A percentile compares a stretch with the other conserved stretches of the same genome.
Conservation (phyloP, 2,797 vertebrate genomes). For the Okamejei kenojei region DNA sequence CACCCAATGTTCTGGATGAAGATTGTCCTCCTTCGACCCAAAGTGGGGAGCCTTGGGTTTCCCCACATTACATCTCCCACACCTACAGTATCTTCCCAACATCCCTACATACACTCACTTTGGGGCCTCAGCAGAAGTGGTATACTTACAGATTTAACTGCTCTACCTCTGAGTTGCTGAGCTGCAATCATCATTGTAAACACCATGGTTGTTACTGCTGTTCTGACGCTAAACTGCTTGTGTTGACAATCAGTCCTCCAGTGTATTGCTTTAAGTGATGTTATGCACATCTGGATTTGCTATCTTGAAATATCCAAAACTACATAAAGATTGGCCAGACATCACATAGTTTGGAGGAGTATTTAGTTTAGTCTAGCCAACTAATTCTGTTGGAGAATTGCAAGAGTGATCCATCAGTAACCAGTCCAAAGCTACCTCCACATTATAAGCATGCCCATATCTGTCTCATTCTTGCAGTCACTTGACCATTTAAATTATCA, state of each 20-base stretch:
- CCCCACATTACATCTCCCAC: neutral
- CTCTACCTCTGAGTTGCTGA: neutral
- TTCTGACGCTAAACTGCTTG: neutral
- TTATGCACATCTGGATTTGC: neutral
- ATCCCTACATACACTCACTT: neutral
- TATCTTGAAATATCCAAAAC: neutral
- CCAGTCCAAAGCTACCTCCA: neutral
- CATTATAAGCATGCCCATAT: neutral
- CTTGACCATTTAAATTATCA: neutral
- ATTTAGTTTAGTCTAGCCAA: neutral
- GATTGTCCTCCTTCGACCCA: neutral
- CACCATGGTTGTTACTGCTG: neutral
- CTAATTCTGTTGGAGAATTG: neutral
- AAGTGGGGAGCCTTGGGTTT: neutral
- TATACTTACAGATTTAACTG: neutral
- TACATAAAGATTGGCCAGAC: neutral
- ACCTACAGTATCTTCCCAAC: neutral
- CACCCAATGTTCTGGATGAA: neutral
- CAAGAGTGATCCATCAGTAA: neutral
- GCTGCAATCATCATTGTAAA: neutral
- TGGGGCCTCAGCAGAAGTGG: neutral
- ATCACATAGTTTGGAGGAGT: neutral
- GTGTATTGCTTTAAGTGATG: neutral
- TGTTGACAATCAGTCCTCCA: neutral
- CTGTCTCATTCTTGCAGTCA: neutral